Evolutionary conservation across 1,140 invertebrate species (phyloP), one percentile per base, ranked within the genome.

Genomic region (Forficula auricularia): DNA sequence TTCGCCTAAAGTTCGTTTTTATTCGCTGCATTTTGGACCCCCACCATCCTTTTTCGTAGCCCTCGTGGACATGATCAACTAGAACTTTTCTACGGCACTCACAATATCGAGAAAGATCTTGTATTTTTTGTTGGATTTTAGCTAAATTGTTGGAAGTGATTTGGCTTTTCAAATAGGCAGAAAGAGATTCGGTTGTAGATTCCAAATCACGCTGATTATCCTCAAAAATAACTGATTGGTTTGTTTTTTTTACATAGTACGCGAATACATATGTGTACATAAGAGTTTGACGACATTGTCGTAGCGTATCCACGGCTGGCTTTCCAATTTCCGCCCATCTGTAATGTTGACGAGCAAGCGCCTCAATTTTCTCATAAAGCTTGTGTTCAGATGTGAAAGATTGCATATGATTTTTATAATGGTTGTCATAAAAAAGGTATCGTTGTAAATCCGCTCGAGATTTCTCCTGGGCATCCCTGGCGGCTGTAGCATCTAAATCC

Each of bases 181-280:
- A 78, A 9, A 82, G 56, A 45, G 73, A 69, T 59, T 82, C 79
- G 1, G 76, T 79, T 3, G 75, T 70, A 50, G 65, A 64, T 57
- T 81, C 77, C 30, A 81, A 56, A 60, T 81, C 78, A 48, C 68
- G 68, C 59, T 81, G 77, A 58, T 81, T 81, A 37, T 76, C 74
- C 60, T 81, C 77, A 61, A 81, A 81, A 48, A 81, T 79, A 46
- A 70, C 68, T 20, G 72, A 73, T 55, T 79, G 73, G 55, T 79
- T 78, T 51, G 73, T 77, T 54, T 72, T 73, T 45, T 65, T 67
- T 16, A 79, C 57, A 57, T 79, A 80, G 56, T 74, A 81, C 8
- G 77, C 77, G 60, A 81, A 81, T 16, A 76, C 75, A 54, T 81
- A 81, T 6, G 77, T 79, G 56, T 74, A 79, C 75, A 79, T 79